Evolutionary conservation across 2,113 vertebrate species (phyloP).

Genomic region (Sialia sialis): DNA sequence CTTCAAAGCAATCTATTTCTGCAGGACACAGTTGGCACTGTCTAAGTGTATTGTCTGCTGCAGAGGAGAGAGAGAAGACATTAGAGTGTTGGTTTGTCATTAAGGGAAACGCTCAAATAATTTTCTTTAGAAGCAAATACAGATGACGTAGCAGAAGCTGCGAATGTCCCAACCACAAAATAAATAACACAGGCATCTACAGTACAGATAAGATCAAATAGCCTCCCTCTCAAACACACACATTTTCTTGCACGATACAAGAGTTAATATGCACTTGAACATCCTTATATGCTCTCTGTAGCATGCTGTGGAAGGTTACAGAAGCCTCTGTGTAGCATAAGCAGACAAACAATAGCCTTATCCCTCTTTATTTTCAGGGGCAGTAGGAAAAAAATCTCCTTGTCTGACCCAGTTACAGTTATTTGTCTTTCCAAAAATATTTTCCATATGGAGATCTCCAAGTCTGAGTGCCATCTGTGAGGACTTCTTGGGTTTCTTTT

Average conservation of each 20-base stretch:
- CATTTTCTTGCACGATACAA: not conserved
- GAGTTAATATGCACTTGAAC: not conserved
- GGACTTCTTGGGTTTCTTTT: constrained; percentile 54
- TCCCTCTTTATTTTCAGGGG: constrained; percentile 37
- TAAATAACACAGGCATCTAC: not conserved
- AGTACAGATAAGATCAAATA: not conserved
- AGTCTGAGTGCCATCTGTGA: constrained; percentile 52
- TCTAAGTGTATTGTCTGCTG: not conserved
- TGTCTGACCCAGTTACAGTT: constrained; percentile 45
- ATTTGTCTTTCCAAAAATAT: constrained; percentile 62
- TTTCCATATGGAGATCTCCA: constrained; percentile 58
- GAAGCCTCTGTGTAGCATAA: not conserved
- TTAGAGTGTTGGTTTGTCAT: not conserved
- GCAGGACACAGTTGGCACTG: not conserved
- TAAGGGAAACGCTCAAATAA: not conserved
- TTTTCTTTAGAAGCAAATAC: not conserved
- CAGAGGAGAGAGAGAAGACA: not conserved
- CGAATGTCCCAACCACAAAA: not conserved
- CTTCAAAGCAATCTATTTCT: constrained; percentile 46
- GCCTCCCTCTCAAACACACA: not conserved
- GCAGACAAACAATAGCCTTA: constrained; percentile 24
- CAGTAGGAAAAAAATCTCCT: constrained; percentile 9
- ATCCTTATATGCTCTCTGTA: not conserved
- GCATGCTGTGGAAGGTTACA: not conserved
- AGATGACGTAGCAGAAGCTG: not conserved